Percentiles rank a stretch among this genome's conserved stretches.
Evolutionary conservation across 2,797 vertebrate species (phyloP).

Genomic region (Todus mexicanus): DNA sequence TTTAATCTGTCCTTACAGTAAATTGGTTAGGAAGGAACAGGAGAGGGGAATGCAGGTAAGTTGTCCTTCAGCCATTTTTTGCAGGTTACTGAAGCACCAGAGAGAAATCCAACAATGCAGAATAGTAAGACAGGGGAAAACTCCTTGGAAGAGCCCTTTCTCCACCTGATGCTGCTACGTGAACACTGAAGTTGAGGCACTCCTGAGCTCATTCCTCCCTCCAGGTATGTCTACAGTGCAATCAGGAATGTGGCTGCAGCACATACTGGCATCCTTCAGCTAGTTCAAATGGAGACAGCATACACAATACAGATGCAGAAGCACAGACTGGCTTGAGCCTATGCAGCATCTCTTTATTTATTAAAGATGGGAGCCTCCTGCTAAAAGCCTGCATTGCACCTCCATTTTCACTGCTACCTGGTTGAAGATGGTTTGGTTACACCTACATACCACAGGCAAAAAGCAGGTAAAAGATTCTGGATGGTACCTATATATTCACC

Average conservation of each 20-base stretch:
- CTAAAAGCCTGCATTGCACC: not conserved
- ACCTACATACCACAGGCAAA: not conserved
- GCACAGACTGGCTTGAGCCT: not conserved
- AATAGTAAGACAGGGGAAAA: not conserved
- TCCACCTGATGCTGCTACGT: not conserved
- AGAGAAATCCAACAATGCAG: not conserved
- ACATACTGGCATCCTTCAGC: not conserved
- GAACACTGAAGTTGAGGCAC: not conserved
- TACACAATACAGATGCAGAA: not conserved
- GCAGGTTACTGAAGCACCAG: not conserved
- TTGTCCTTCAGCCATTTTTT: not conserved
- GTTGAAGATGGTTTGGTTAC: not conserved
- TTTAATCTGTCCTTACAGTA: not conserved
- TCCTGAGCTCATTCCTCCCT: not conserved
- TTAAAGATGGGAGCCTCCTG: not conserved
- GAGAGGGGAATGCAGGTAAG: not conserved
- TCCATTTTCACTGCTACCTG: not conserved
- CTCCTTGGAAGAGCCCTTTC: not conserved
- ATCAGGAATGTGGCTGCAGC: not conserved
- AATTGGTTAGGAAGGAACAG: not conserved
- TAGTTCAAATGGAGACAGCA: not conserved
- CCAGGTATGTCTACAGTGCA: not conserved
- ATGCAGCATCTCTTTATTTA: not conserved
- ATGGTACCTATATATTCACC: not conserved
- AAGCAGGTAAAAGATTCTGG: not conserved